Evolutionary conservation across 2,113 vertebrate genomes (phyloP), one percentile per base, ranked within the genome.

Genomic region (Urocolius indicus): DNA sequence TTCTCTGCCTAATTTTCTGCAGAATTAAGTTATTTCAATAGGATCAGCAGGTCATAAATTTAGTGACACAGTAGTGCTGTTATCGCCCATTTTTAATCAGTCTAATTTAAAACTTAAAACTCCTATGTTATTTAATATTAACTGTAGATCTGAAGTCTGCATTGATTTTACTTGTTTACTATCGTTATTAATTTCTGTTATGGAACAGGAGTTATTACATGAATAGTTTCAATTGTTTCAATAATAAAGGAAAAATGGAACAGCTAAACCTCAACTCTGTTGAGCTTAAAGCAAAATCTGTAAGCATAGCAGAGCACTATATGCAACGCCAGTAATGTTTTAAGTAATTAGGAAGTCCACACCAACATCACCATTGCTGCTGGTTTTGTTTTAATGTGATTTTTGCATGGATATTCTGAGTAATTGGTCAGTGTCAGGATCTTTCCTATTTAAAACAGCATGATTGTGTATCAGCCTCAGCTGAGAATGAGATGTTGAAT

Each of bases 31-130:
- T 92, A 71, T 71, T 93, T 78, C 43, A 38, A 4, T 87, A 68
- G 48, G 68, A 87, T 84, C 68, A 81, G 46, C 76, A 65, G 38
- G 21, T 92, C 55, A 59, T 90, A 84, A 88, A 87, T 94, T 92
- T 68, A 75, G 16, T 90, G 68, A 29, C 86, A 87, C 68, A 57
- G 32, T 19, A 54, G 49, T 34, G 23, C 68, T 84, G 38, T 88
- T 95, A 67, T 51, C 89, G 38, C 61, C 43, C 57, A 45, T 65
- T 92, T 92, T 72, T 84, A 73, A 83, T 92, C 75, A 83, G 21
- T 62, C 27, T 85, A 43, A 34, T 71, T 82, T 69, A 12, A 63
- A 48, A 68, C 16, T 20, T 66, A 17, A 80, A 48, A 38, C 16
- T 77, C 9, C 11, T 29, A 2, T 83, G 13, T 92, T 68, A 68